Conservation (phyloP, 2,888 invertebrate species). For the Epiblema foenella region DNA sequence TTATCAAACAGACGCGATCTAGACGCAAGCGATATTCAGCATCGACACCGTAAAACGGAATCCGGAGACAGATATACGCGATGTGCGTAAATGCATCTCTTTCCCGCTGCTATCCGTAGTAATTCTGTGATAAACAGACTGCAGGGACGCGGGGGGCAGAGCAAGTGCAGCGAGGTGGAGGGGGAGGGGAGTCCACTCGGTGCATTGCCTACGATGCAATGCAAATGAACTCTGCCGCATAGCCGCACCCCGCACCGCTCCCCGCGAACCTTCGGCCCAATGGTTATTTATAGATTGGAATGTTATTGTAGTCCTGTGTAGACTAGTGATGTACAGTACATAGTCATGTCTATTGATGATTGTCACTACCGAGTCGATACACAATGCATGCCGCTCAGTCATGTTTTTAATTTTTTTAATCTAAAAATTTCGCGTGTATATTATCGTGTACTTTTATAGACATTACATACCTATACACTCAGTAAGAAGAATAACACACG, state of each 20-base stretch:
- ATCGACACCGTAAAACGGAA: conserved; percentile 26
- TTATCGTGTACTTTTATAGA: neutral
- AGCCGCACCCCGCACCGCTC: conserved; percentile 55
- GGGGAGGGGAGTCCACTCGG: conserved; percentile 38
- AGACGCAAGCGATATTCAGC: conserved; percentile 38
- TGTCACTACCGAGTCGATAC: conserved; percentile 16
- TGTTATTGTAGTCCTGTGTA: conserved; percentile 72
- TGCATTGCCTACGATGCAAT: conserved; percentile 54
- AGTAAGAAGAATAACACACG: neutral
- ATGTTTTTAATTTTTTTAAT: neutral
- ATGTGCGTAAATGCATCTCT: conserved; percentile 36
- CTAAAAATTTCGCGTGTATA: neutral
- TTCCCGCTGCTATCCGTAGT: conserved; percentile 39
- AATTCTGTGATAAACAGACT: conserved; percentile 41
- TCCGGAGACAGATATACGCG: conserved; percentile 21
- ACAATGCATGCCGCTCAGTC: neutral
- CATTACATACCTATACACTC: too few species aligned
- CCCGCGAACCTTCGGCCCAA: conserved; percentile 61
- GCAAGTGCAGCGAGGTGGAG: conserved; percentile 36
- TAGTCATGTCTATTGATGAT: conserved; percentile 48
- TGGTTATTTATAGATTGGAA: conserved; percentile 75
- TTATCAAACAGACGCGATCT: conserved; percentile 43
- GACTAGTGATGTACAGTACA: conserved; percentile 51
- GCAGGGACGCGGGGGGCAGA: conserved; percentile 23
- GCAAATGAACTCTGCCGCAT: conserved; percentile 73